Evolutionary conservation across 2,797 vertebrate species (phyloP).

Genomic region (Semotilus atromaculatus): DNA sequence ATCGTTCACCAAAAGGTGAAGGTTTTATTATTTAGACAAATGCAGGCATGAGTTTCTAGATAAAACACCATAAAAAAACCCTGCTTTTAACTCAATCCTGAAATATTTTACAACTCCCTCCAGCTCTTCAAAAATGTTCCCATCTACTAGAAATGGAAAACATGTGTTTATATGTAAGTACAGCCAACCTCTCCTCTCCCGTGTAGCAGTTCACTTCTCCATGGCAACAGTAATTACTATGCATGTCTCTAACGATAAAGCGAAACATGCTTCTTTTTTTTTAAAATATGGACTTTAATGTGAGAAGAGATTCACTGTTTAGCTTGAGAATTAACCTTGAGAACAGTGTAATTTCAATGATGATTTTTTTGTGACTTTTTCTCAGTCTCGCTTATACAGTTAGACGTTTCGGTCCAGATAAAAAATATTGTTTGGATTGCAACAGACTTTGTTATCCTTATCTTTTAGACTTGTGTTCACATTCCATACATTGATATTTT

Average conservation of each 20-base stretch:
- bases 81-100: conserved; percentile 48
- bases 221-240: conserved; percentile 59
- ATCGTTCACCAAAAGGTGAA: conserved; percentile 38
- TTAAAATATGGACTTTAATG: not conserved
- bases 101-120: conserved; percentile 59
- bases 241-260: conserved; percentile 51
- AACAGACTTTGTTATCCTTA: not conserved
- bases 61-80: conserved; percentile 38
- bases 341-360: not conserved
- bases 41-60: not conserved
- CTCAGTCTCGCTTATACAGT: not conserved
- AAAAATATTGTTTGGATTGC: not conserved
- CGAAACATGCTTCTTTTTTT: conserved; percentile 45
- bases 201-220: conserved; percentile 47
- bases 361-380: not conserved
- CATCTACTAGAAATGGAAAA: conserved; percentile 61
- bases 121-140: conserved; percentile 54
- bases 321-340: conserved; percentile 14
- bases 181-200: conserved; percentile 59
- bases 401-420: not conserved
- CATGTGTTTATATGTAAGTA: conserved; percentile 63
- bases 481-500: not conserved
- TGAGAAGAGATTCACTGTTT: not conserved
- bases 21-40: conserved; percentile 36
- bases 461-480: not conserved